phyloP scores from a whole-genome alignment of 2,888 invertebrate genomes.

The Lasioglossum villosulum region DNA sequence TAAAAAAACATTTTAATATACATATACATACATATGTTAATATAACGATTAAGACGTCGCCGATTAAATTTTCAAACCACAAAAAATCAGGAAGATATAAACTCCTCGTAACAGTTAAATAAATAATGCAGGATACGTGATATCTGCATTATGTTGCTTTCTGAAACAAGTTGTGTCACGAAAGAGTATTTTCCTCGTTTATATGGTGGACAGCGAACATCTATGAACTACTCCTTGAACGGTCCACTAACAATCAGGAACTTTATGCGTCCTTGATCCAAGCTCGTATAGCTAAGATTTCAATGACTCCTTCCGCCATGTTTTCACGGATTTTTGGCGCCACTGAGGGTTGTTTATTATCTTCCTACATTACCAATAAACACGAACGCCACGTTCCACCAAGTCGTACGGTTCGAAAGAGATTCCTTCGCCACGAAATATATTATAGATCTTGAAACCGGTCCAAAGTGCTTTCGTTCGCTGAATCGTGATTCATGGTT shows the following conservation, averaged over 20 bases:
- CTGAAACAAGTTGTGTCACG: not conserved
- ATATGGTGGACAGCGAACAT: not conserved
- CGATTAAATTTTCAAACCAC: too few species aligned
- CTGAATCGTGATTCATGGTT: conserved; percentile 64
- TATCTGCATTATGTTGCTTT: not conserved
- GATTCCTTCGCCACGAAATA: conserved; percentile 39
- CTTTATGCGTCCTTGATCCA: not conserved
- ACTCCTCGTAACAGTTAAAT: too few species aligned
- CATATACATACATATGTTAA: too few species aligned
- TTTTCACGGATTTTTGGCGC: conserved; percentile 27
- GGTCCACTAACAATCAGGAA: not conserved
- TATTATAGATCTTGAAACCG: conserved; percentile 51
- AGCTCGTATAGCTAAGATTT: not conserved
- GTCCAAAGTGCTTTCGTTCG: conserved; percentile 62
- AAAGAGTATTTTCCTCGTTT: not conserved
- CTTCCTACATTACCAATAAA: conserved; percentile 10
- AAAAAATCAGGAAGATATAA: too few species aligned
- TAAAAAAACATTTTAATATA: too few species aligned
- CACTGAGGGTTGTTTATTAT: conserved; percentile 9
- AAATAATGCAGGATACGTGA: not conserved
- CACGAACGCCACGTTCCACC: conserved; percentile 1
- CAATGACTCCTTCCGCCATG: not conserved
- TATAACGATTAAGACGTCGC: too few species aligned
- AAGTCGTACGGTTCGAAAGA: not conserved
- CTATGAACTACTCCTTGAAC: not conserved